Conservation (phyloP, 2,888 invertebrate species). For the Ethmia dodecea region DNA sequence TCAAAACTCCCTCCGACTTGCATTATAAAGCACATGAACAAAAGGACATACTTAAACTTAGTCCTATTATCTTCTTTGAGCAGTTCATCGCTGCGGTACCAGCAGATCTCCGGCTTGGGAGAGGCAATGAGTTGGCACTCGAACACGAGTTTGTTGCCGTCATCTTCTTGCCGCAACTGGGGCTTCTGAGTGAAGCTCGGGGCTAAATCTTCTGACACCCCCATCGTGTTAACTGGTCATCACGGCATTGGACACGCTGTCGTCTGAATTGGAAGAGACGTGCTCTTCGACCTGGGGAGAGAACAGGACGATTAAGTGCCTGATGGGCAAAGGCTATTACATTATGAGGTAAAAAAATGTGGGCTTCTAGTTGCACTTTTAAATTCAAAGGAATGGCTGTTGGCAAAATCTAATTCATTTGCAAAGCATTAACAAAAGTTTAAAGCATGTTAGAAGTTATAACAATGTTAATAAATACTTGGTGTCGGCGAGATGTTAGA, state of each 20-base stretch:
- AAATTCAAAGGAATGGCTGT: too few relatives aligned
- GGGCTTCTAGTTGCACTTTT: too few relatives aligned
- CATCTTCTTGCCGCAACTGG: slow-evolving; percentile 96
- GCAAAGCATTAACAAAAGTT: too few relatives aligned
- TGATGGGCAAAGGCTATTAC: too few relatives aligned
- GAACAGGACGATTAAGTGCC: too few relatives aligned
- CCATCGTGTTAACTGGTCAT: slow-evolving; percentile 79
- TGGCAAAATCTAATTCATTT: too few relatives aligned
- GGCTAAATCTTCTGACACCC: slow-evolving; percentile 95
- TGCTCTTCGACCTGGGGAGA: slow-evolving; percentile 34
- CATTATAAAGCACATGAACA: too few relatives aligned
- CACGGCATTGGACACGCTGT: slow-evolving; percentile 44
- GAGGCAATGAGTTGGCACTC: slow-evolving; percentile 93
- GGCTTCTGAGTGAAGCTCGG: slow-evolving; percentile 99
- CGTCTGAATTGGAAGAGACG: slow-evolving; percentile 21
- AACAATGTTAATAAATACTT: too few relatives aligned
- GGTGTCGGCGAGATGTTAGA: too few relatives aligned
- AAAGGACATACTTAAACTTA: slow-evolving; percentile 80
- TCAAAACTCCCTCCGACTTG: too few relatives aligned
- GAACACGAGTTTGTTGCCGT: slow-evolving; percentile 95
- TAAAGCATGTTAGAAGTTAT: too few relatives aligned
- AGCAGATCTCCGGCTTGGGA: slow-evolving; percentile 93
- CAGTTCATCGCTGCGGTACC: slow-evolving; percentile 93
- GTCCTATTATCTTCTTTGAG: slow-evolving; percentile 91
- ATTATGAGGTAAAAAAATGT: too few relatives aligned